A percentile compares a stretch with the other conserved stretches of the same genome.
phyloP scores from a whole-genome alignment of 2,113 vertebrate species.

The Aldabrachelys gigantea region DNA sequence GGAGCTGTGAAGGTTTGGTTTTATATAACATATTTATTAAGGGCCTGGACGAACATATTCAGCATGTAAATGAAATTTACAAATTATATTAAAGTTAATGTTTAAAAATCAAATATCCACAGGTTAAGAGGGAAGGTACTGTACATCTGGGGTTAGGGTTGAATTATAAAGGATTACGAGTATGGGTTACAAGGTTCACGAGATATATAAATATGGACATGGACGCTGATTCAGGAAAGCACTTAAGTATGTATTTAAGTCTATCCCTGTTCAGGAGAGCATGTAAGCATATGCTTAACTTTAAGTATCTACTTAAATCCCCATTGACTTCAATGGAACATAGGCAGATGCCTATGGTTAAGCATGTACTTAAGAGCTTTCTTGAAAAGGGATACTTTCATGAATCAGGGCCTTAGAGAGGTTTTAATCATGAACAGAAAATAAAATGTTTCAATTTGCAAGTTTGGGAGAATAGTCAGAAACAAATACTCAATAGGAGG shows the following conservation, averaged over 20 bases:
- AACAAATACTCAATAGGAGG: background rate
- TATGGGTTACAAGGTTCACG: too few species aligned
- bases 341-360: background rate
- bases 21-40: constrained; percentile 43
- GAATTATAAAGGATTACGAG: too few species aligned
- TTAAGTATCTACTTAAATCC: background rate
- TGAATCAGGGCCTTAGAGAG: background rate
- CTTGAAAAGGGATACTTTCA: background rate
- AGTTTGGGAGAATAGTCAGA: background rate
- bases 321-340: background rate
- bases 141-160: too few species aligned
- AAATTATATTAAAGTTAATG: background rate
- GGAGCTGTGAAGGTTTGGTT: constrained; percentile 43
- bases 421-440: background rate
- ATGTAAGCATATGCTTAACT: background rate
- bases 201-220: background rate
- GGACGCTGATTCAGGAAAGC: background rate
- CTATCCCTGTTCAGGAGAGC: background rate
- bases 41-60: background rate
- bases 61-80: constrained; percentile 29
- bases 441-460: background rate
- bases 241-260: background rate
- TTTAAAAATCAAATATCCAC: too few species aligned
- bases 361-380: accelerated
- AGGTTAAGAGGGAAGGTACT: too few species aligned